phyloP scores from a whole-genome alignment of 2,888 invertebrate genomes.

The Julus scanicus region DNA sequence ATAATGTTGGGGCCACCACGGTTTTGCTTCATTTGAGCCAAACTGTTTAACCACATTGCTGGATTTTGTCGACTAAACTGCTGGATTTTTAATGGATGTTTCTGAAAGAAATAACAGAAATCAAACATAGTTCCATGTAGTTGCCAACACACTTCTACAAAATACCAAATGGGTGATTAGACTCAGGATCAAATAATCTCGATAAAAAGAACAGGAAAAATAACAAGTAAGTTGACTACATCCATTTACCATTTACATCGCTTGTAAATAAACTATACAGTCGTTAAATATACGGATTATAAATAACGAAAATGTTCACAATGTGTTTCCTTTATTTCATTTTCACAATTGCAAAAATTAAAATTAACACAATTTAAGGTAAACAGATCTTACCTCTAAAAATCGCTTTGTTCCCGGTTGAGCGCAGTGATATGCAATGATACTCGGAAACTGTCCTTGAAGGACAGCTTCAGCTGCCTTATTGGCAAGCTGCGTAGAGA shows the following conservation, averaged over 20 bases:
- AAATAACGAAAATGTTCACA: too few species aligned
- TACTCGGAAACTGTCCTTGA: conserved; percentile 88
- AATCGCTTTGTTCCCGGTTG: conserved; percentile 95
- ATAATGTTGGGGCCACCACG: conserved; percentile 55
- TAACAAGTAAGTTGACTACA: too few species aligned
- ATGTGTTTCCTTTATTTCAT: too few species aligned
- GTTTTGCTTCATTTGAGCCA: conserved; percentile 72
- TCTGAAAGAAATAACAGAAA: conserved; percentile 71
- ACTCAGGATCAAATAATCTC: background rate
- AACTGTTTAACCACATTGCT: conserved; percentile 82
- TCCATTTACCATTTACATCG: too few species aligned
- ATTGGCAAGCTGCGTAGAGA: conserved; percentile 93
- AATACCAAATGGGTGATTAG: too few species aligned
- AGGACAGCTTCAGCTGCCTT: conserved; percentile 93
- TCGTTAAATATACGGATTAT: too few species aligned
- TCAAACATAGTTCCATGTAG: background rate
- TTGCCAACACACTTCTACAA: background rate
- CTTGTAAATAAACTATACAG: too few species aligned
- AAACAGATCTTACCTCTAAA: conserved; percentile 76
- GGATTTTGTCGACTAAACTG: conserved; percentile 87
- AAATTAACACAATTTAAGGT: conserved; percentile 61
- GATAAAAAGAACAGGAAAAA: too few species aligned
- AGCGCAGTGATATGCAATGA: conserved; percentile 94
- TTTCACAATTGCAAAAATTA: too few species aligned
- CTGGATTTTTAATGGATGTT: conserved; percentile 89